Base-by-base conservation (phyloP, 1,140 invertebrate genomes). In the Drosophila ficusphila region DNA sequence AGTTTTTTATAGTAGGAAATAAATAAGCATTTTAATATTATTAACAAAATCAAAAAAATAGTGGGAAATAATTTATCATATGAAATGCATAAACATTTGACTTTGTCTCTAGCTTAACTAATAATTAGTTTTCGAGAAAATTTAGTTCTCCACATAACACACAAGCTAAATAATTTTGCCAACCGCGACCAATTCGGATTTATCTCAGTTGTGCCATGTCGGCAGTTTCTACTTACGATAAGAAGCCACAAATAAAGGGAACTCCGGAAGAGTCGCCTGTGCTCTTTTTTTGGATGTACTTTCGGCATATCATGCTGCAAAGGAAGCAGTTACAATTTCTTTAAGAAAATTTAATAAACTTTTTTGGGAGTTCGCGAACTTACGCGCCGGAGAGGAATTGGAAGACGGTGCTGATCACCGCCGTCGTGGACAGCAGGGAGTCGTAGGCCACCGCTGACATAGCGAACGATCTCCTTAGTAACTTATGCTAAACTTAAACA, bases 231-330 rank as follows among this genome's bases (percentile, higher is more conserved):
- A 94, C 94, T 93, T 93, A 96, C 95, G 95, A 96, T 83, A 96
- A 92, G 85, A 95, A 94, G 70, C 95, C 96, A 76, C 94, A 95
- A 51, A 96, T 91, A 92, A 97, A 97, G 46, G 96, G 95, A 61
- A 96, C 92, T 0, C 94, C 93, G 3, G 96, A 96, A 6, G 94
- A 92, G 79, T 96, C 83, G 7, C 88, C 79, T 4, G 82, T 90
- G 51, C 89, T 90, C 46, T 91, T 91, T 51, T 91, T 91, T 56
- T 91, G 81, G 46, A 91, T 79, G 38, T 91, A 91, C 36, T 91
- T 91, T 4, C 79, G 86, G 49, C 90, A 91, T 25, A 91, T 79
- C 21, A 91, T 60, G 4, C 89, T 91, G 49, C 33, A 68, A 31
- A 21, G 11, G 12, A 33, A 42, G 25, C 7, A 19, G 8, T 39